Base-by-base conservation (phyloP, 2,797 vertebrate genomes). In the Mastacembelus armatus region DNA sequence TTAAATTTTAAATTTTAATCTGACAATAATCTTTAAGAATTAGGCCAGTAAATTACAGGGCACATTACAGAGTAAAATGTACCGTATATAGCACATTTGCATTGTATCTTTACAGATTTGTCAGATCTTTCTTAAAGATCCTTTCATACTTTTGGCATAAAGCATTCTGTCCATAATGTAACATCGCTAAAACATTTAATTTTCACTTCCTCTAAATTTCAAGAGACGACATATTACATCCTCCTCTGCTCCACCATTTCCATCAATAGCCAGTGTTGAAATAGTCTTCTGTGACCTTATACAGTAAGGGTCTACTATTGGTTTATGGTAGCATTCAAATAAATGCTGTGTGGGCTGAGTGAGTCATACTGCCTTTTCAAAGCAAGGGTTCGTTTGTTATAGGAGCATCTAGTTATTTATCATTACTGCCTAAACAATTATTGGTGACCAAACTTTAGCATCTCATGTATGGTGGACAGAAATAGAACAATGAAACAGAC, bases 281-380 rank as follows among this genome's bases (percentile, higher is more conserved):
- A 52, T 18, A 22, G 54, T 74, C 40, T 48, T 74, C 51, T 52
- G 67, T 74, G 66, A 77, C 65, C 50, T 59, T 61, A 22, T 65
- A 79, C 61, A 75, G 71, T 71, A 60, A 79, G 51, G 49, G 33
- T 64, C 75, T 83, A 74, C 77, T 76, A 74, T 54, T 72, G 50
- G 58, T 77, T 74, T 61, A 78, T 77, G 48, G 42, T 74, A 74
- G 51, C 65, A 57, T 70, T 84, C 22, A 63, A 48, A 80, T 66
- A 52, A 83, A 80, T 40, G 38, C 36, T 61, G 84, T 69, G 66
- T 85, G 73, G 80, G 83, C 54, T 42, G 78, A 62, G 16, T 90
- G 77, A 87, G 54, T 81, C 84, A 87, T 5, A 21, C 33, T 18
- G 2, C 71, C 71, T 75, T 80, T 77, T 85, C 45, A 71, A 78